Evolutionary conservation across 2,113 vertebrate species (phyloP), one percentile per base, ranked within the genome.

Genomic region (Hepsetus odoe): DNA sequence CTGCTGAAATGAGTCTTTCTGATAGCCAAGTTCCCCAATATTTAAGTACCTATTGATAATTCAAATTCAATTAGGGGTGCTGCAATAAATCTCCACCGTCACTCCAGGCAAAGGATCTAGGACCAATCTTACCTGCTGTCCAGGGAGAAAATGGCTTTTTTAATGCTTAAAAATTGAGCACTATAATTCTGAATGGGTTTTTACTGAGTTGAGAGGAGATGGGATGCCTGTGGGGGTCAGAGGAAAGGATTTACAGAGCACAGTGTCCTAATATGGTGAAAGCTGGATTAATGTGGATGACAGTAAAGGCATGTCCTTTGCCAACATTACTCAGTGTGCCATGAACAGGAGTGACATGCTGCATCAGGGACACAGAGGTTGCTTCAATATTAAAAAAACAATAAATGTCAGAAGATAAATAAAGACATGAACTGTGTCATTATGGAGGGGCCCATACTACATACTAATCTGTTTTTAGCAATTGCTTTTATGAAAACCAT

Each of bases 41-140:
- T 72, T 76, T 64, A 67, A 67, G 74, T 26, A 76, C 28, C 44
- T 26, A 76, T 76, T 76, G 74, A 30, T 76, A 55, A 76, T 66
- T 67, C 61, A 76, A 55, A 76, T 76, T 76, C 44, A 66, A 76
- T 66, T 76, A 76, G 44, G 30, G 18, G 11, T 16, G 22, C 10
- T 2, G 59, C n/a, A n/a, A 76, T 76, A 76, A 53, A 76, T 76
- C 74, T 76, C 30, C 7, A 10, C 20, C n/a, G 14, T 26, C 44
- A 44, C 61, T 26, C 59, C 18, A 20, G 44, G 74, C 59, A 64
- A 64, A 35, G 42, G 30, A 26, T 62, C 61, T 8, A 49, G 51
- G 51, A 51, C 46, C 18, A 65, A 33, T 28, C 42, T 35, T 62
- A 76, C 62, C 74, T 76, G 74, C 20, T 35, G 46, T 66, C 13